Evolutionary conservation across 35 echinoderm and acorn worm species (phyloP).

Genomic region (Apostichopus parvimensis): DNA sequence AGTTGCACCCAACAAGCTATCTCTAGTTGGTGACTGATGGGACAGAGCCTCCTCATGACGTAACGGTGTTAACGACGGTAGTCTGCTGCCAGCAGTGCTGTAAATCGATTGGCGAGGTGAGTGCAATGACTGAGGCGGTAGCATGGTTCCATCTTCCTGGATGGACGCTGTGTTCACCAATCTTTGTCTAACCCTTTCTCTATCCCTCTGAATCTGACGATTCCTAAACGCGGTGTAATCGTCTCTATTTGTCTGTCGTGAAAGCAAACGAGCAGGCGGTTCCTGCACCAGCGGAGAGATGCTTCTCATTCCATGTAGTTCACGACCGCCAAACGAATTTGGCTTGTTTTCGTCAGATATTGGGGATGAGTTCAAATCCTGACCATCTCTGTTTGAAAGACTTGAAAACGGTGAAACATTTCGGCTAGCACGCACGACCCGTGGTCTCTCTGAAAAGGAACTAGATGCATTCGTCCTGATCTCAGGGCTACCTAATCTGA

Average conservation of each 20-base stretch:
- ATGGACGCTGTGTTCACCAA: neutral
- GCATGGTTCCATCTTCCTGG: neutral
- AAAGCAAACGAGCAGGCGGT: neutral
- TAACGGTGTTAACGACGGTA: neutral
- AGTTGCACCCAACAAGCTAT: neutral
- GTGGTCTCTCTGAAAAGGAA: neutral
- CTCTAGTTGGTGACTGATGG: neutral
- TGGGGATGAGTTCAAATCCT: neutral
- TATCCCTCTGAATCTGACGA: slow-evolving; percentile 23
- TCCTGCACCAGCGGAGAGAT: neutral
- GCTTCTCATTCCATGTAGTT: neutral
- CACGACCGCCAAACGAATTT: neutral
- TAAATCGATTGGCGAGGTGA: neutral
- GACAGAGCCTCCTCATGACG: neutral
- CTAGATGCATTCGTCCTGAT: neutral
- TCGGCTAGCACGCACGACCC: neutral
- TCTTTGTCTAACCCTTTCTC: neutral
- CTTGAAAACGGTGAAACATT: neutral
- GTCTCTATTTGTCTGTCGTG: neutral
- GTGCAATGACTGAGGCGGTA: neutral
- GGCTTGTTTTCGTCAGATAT: neutral
- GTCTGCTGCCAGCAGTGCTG: neutral
- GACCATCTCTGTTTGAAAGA: neutral
- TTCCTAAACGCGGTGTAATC: slow-evolving; percentile 6
- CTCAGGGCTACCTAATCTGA: neutral